Percentiles rank a stretch among this genome's conserved stretches.
Conservation (phyloP, 2,888 invertebrate genomes). For the Aspidapion aeneum region DNA sequence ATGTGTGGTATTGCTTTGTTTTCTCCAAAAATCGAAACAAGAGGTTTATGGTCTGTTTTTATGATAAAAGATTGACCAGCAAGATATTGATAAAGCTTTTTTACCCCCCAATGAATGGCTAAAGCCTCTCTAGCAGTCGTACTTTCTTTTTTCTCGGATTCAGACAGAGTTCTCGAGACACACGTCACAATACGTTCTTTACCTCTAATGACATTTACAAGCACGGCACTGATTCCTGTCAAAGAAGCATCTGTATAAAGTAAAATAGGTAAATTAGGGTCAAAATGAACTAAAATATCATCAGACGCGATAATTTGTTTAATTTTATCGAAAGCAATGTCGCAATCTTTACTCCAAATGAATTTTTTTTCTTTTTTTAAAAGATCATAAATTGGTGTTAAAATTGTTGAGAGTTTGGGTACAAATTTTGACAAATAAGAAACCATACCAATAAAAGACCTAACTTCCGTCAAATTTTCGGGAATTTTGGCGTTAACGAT, state of each 20-base stretch:
- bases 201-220: conserved; percentile 6
- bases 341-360: conserved; percentile 20
- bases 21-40: conserved; percentile 9
- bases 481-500: conserved; percentile 20
- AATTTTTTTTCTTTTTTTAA: too few relatives aligned
- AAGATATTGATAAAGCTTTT: conserved; percentile 40
- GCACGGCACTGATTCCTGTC: conserved; percentile 18
- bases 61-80: conserved; percentile 26
- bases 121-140: conserved; percentile 35
- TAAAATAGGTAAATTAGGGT: conserved; percentile 22
- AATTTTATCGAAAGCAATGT: conserved; percentile 20
- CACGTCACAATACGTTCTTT: conserved; percentile 11
- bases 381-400: too few relatives aligned
- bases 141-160: conserved; percentile 12
- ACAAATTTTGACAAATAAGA: conserved; percentile 22
- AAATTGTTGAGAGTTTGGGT: conserved; percentile 8
- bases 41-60: conserved; percentile 15
- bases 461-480: conserved; percentile 14
- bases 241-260: conserved; percentile 21
- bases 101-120: conserved; percentile 36
- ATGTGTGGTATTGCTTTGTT: too few relatives aligned
- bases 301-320: conserved; percentile 21
- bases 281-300: conserved; percentile 22
- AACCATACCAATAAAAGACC: conserved; percentile 17
- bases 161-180: conserved; percentile 15